Base-by-base conservation (phyloP, 1,140 invertebrate genomes). In the Zaprionus inermis region DNA sequence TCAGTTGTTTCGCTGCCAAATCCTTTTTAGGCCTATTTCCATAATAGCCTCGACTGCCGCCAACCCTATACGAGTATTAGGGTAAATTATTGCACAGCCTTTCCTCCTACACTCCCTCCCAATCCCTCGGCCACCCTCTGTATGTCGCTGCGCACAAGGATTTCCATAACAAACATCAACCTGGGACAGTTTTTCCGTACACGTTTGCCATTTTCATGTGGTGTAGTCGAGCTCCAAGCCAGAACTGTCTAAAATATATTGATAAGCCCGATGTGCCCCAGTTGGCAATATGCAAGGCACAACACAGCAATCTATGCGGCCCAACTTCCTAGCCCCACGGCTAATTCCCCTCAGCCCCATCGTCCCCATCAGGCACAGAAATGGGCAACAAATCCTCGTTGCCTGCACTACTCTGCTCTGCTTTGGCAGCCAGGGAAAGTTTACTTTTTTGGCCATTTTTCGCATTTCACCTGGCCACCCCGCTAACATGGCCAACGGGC, bases 151-250 rank as follows among this genome's bases (percentile, higher is more conserved):
- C 54, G 58, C 38, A 44, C 52, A 68, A 64, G 83, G 76, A 83
- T 89, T 88, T 83, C 67, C 74, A 75, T 78, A 78, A 61, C 77
- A 88, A 88, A 84, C 80, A 88, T 84, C 80, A 73, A 88, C 80
- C 64, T 64, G 84, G 80, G 77, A 79, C 74, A 69, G 24, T 61
- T 68, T 44, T 79, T 68, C 58, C 52, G 60, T 22, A 54, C 51
- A 71, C 61, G 56, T 71, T 78, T 51, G 56, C 60, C 59, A 64
- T 54, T 72, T 72, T 58, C 59, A 67, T 68, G 34, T 51, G 61
- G 38, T 44, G 3, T 44, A 44, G 6, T 38, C 12, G 1, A 41
- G n/a, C 38, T 30, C 30, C 58, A 60, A 51, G 14, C 6, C 24
- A 41, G 51, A 55, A 44, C 44, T 68, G 64, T 55, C 60, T 60